Evolutionary conservation across 2,797 vertebrate species (phyloP), one percentile per base, ranked within the genome.

Genomic region (Epinephelus malabaricus): DNA sequence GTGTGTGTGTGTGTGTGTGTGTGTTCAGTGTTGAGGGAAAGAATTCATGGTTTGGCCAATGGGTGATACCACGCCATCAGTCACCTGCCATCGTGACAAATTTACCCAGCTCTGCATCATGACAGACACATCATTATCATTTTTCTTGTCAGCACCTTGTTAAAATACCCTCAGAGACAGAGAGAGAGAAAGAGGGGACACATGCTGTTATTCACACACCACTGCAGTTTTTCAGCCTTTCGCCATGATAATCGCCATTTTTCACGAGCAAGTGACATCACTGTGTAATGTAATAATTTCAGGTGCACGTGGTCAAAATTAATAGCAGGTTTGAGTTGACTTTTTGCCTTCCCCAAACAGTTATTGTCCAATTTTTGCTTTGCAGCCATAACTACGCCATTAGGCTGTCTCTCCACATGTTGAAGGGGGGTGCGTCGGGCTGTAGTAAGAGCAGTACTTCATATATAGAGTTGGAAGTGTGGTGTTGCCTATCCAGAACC

Each of bases 91-190:
- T 82, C 65, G 61, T 94, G 92, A 95, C 88, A 93, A 90, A 95
- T 94, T 83, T 73, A 75, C 70, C 72, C 25, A 74, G 86, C 85
- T 88, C 86, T 74, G 84, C 89, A 90, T 93, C 88, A 85, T 90
- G 91, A 92, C 92, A 90, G 81, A 90, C 88, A 87, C 86, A 90
- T 93, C 94, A 95, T 95, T 94, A 93, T 94, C 92, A 94, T 95
- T 94, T 94, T 92, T 95, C 94, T 94, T 92, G 87, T 94, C 92
- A 88, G 89, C 89, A 91, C 85, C 88, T 93, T 92, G 88, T 93
- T 94, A 90, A 90, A 93, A 90, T 89, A 86, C 76, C 88, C 76
- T 86, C 78, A 83, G 83, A 89, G 82, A 90, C 78, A 70, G 38
- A 74, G 15, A 46, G 40, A n/a, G 47, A 54, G 53, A 60, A 54